Evolutionary conservation across 2,797 vertebrate genomes (phyloP).

Genomic region (Sebastes nivosus): DNA sequence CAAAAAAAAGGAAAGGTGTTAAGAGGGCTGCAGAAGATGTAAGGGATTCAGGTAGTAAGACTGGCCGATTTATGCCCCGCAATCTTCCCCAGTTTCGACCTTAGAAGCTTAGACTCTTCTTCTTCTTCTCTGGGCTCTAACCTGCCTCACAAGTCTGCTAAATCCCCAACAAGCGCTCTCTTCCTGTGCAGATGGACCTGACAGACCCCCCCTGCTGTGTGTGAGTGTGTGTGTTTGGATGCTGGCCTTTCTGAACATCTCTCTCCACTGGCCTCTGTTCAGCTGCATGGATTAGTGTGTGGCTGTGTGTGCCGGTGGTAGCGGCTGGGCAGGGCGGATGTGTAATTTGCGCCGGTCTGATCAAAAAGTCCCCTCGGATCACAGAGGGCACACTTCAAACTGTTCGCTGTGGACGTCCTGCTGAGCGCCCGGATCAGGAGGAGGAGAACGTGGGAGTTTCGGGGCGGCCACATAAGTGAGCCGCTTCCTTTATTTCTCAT

Average conservation of each 20-base stretch:
- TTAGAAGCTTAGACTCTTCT: conserved; percentile 16
- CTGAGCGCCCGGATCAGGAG: conserved; percentile 22
- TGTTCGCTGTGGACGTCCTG: conserved; percentile 15
- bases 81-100: neutral
- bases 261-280: conserved; percentile 22
- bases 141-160: conserved; percentile 11
- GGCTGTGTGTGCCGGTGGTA: neutral
- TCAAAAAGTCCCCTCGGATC: conserved; percentile 28
- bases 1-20: neutral
- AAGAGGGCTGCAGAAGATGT: neutral
- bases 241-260: conserved; percentile 24
- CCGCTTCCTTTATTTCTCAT: neutral
- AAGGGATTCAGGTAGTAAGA: neutral
- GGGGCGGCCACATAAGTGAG: neutral
- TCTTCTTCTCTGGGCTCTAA: conserved; percentile 1
- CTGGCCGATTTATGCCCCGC: neutral
- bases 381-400: conserved; percentile 51
- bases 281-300: conserved; percentile 26
- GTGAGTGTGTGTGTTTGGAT: neutral
- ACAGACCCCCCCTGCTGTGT: conserved; percentile 8
- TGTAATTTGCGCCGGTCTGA: conserved; percentile 41
- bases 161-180: conserved; percentile 23
- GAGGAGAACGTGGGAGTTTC: neutral
- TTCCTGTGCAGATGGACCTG: conserved; percentile 22
- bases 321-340: neutral